These are phyloP conservation scores for Quadroppia sp. DNA, from an alignment of 2,888 invertebrate species.

Conservation along the genomic window DNA sequence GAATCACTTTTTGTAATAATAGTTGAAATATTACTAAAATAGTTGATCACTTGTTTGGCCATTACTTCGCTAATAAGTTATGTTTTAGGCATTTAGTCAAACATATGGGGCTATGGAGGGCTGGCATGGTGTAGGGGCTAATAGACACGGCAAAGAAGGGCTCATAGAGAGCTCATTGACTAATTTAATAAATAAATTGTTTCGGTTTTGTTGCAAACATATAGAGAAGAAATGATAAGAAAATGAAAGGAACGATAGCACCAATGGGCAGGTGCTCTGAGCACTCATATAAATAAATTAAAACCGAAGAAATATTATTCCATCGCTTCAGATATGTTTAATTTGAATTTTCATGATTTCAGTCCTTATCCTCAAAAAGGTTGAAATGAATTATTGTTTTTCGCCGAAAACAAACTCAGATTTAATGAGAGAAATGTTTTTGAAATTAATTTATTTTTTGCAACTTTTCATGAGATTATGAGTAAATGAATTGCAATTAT, in stretches of 20 bases:
- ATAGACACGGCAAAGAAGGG: no score
- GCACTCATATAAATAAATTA: conserved; percentile 18
- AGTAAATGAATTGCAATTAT: not conserved
- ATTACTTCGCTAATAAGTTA: conserved; percentile 25
- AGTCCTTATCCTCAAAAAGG: not conserved
- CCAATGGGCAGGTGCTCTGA: conserved; percentile 8
- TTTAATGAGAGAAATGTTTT: not conserved
- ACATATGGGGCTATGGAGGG: not conserved
- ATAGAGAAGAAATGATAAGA: not conserved
- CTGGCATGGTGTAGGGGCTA: no score
- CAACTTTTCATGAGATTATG: not conserved
- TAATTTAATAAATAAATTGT: conserved; percentile 35
- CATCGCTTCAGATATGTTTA: not conserved
- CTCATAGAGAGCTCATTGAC: conserved; percentile 1
- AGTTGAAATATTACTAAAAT: conserved; percentile 29
- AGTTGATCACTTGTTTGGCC: not conserved
- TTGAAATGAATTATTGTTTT: conserved; percentile 35
- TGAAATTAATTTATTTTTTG: not conserved
- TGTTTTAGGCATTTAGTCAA: conserved; percentile 23
- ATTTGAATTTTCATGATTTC: conserved; percentile 25
- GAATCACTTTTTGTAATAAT: conserved; percentile 26
- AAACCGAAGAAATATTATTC: conserved; percentile 8
- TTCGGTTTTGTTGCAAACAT: not conserved
- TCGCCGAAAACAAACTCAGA: conserved; percentile 11
- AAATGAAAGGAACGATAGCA: not conserved